Base-by-base conservation (phyloP, 2,113 vertebrate genomes). In the Bostrychus sinensis region DNA sequence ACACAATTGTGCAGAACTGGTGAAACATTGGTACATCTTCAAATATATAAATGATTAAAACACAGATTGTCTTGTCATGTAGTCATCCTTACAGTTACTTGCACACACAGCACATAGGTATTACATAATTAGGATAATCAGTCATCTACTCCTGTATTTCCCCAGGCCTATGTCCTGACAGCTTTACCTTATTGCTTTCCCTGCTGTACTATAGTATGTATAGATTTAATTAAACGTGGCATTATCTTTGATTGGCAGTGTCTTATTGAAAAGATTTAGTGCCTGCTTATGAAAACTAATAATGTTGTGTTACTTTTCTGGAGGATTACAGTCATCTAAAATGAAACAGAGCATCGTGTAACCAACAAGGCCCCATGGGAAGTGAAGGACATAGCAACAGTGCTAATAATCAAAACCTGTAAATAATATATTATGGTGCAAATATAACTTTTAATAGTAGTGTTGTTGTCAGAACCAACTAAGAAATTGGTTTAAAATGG, bases 231-330 rank as follows among this genome's bases (percentile, higher is more conserved):
- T 68, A 86, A 51, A 17, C 6, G n/a, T 66, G 48, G 42, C 57
- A 43, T 54, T 38, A 38, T 25, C 57, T 75, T 58, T 69, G 70
- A 80, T 66, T 73, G 83, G 37, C 75, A 66, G 70, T 38, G 38
- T 73, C 80, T 60, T 55, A 62, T 56, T 46, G 32, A 60, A 32
- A 56, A 65, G 22, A 75, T 75, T 77, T 77, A 23, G 60, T 66
- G 65, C 37, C 55, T 63, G 20, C 48, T 9, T 87, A 30, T 16
- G 62, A 83, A 85, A 85, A 75, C 70, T 83, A 80, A 77, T 77
- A 83, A 56, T 0, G n/a, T 25, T 36, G 3, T 78, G 72, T 74
- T 60, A 63, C 54, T 53, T 75, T 60, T 64, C 43, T 42, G 60
- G 7, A 37, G 50, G 26, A 50, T 60, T 65, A 60, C 45, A 59